phyloP scores from a whole-genome alignment of 2,888 invertebrate species.

The Cataglyphis altisquamis region DNA sequence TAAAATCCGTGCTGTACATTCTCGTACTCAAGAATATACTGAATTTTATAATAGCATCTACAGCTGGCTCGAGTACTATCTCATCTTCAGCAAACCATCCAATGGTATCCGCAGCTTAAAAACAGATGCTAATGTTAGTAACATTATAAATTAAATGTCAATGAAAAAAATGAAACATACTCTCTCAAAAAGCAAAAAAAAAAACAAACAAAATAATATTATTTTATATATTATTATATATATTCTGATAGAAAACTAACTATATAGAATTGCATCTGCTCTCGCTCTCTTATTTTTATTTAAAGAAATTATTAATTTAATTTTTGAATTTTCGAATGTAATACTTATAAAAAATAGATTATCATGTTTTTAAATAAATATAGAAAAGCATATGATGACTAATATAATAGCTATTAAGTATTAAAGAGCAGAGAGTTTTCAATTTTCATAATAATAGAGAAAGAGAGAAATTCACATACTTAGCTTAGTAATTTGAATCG shows the following conservation, averaged over 20 bases:
- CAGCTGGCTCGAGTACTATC: slow-evolving; percentile 86
- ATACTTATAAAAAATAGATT: background rate
- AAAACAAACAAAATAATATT: background rate
- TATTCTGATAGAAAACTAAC: background rate
- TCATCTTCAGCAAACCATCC: slow-evolving; percentile 87
- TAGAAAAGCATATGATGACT: slow-evolving; percentile 30
- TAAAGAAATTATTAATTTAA: background rate
- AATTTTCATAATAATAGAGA: slow-evolving; percentile 4
- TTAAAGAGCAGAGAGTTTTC: background rate
- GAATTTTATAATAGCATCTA: slow-evolving; percentile 87
- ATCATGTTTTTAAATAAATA: background rate
- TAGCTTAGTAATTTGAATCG: slow-evolving; percentile 83
- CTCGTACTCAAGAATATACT: slow-evolving; percentile 88
- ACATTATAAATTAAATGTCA: slow-evolving; percentile 59
- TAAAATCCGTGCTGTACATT: slow-evolving; percentile 87
- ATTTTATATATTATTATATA: too few relatives aligned
- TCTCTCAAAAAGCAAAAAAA: slow-evolving; percentile 12
- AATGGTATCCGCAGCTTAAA: slow-evolving; percentile 75
- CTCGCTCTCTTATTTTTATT: background rate
- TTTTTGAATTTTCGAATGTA: background rate
- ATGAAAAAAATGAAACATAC: slow-evolving; percentile 69
- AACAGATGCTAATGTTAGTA: background rate
- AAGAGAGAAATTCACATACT: slow-evolving; percentile 81
- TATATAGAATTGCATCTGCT: background rate
- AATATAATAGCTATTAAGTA: slow-evolving; percentile 39